Base-by-base conservation (phyloP, 1,140 invertebrate species). In the Pachypeltis micranthus region DNA sequence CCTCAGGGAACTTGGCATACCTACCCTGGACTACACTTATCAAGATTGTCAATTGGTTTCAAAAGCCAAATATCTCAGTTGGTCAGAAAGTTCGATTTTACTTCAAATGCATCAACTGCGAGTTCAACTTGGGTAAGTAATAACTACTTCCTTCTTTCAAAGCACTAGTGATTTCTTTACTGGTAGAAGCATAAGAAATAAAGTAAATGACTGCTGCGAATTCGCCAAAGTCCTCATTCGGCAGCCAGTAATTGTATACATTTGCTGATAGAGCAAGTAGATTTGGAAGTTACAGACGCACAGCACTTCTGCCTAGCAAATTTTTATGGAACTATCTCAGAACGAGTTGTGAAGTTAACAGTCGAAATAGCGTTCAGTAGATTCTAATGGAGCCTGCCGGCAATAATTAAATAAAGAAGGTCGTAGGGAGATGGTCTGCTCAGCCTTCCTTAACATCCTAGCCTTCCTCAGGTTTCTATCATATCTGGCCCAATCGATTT, bases 11-110 rank as follows among this genome's bases (percentile, higher is more conserved):
- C 73, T 94, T 16, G 81, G 84, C 7, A 80, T 93, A 29, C 90
- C 91, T 2, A 85, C 89, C 0, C 84, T 90, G n/a, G 90, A 95
- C 74, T 93, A 93, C 72, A 90, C 91, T 0, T 96, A 90, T 72
- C 91, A 94, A 73, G 93, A 96, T 76, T 93, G 91, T 69, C 80
- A 87, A 63, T 78, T 94, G 31, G 90, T 93, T 75, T 82, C 81
- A 27, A 83, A 84, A 68, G 91, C 91, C 4, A 87, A 87, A 69
- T 83, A 87, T 69, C 78, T 92, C 65, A 85, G 90, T 66, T 77
- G 94, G 19, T 88, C 90, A 0, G 79, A 83, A 65, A 83, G 85
- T 3, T 81, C 85, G 12, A 81, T 79, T 16, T 79, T 91, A 28
- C 81, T 93, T 2, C 88, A 92, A 70, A 84, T 85, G 57, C 81